A percentile compares a stretch with the other conserved stretches of the same genome.
Conservation (phyloP, 2,888 invertebrate genomes). For the Synergus gifuensis region DNA sequence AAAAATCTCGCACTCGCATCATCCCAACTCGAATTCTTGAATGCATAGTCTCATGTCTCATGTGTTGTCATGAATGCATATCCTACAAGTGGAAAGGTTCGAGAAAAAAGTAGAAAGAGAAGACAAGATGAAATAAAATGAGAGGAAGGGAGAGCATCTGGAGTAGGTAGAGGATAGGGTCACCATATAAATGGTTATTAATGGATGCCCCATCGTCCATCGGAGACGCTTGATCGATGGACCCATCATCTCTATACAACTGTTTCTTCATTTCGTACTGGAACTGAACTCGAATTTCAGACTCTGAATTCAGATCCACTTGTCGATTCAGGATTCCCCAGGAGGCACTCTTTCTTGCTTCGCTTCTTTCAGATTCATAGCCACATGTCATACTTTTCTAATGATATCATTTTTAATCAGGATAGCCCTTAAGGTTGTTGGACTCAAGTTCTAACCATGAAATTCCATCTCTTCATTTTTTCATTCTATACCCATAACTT, state of each 20-base stretch:
- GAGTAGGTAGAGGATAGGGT: constrained; percentile 10
- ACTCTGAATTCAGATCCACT: constrained; percentile 29
- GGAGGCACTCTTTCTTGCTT: constrained; percentile 1
- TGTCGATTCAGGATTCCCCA: constrained; percentile 12
- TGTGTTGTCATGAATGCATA: not conserved
- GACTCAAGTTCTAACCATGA: no score
- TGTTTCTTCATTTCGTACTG: constrained; percentile 11
- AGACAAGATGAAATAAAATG: not conserved
- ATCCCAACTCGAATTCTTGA: constrained; percentile 6
- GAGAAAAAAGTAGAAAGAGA: not conserved
- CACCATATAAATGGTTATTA: constrained; percentile 55
- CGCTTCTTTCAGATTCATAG: not conserved
- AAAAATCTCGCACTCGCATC: constrained; percentile 19
- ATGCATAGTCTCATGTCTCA: constrained; percentile 1
- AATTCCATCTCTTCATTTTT: no score
- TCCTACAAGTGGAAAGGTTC: not conserved
- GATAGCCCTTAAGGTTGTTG: no score
- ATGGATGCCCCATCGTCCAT: constrained; percentile 55
- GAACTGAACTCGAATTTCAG: constrained; percentile 20
- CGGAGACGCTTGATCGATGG: constrained; percentile 57
- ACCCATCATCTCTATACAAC: constrained; percentile 48
- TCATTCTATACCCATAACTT: no score
- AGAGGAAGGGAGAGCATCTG: not conserved
- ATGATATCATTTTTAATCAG: constrained; percentile 37
- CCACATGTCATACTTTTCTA: constrained; percentile 47